Conservation (phyloP, 2,888 invertebrate genomes). For the Galerucella nymphaeae region DNA sequence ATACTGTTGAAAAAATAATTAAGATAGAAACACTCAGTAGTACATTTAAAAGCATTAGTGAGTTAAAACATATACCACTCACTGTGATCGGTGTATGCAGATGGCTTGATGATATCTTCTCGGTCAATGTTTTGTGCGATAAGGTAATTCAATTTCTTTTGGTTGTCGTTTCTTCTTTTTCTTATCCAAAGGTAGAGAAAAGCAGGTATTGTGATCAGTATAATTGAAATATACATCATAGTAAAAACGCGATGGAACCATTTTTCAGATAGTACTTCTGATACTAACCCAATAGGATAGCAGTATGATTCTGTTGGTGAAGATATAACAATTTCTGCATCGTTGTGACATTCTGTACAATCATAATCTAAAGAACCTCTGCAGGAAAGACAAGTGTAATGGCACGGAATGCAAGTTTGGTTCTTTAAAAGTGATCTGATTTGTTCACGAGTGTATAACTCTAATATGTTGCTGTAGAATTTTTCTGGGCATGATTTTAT, state of each 20-base stretch:
- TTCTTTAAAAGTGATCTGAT: slow-evolving; percentile 47
- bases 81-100: slow-evolving; percentile 53
- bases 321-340: slow-evolving; percentile 69
- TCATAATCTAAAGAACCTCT: slow-evolving; percentile 76
- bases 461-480: slow-evolving; percentile 56
- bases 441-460: slow-evolving; percentile 47
- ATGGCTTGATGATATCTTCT: slow-evolving; percentile 58
- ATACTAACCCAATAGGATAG: slow-evolving; percentile 55
- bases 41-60: too few species aligned
- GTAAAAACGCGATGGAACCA: slow-evolving; percentile 58
- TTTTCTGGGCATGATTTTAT: slow-evolving; percentile 67
- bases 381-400: slow-evolving; percentile 80
- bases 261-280: slow-evolving; percentile 50
- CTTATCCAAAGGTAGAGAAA: slow-evolving; percentile 36
- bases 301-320: slow-evolving; percentile 61
- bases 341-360: slow-evolving; percentile 75
- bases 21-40: too few species aligned
- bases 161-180: slow-evolving; percentile 41
- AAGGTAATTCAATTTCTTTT: slow-evolving; percentile 46
- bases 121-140: slow-evolving; percentile 54
- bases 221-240: slow-evolving; percentile 50
- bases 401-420: slow-evolving; percentile 73
- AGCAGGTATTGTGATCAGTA: slow-evolving; percentile 43
- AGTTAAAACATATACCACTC: slow-evolving; percentile 27
- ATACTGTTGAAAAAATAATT: not conserved